Evolutionary conservation across 2,797 vertebrate genomes (phyloP).

Genomic region (Geotria australis): DNA sequence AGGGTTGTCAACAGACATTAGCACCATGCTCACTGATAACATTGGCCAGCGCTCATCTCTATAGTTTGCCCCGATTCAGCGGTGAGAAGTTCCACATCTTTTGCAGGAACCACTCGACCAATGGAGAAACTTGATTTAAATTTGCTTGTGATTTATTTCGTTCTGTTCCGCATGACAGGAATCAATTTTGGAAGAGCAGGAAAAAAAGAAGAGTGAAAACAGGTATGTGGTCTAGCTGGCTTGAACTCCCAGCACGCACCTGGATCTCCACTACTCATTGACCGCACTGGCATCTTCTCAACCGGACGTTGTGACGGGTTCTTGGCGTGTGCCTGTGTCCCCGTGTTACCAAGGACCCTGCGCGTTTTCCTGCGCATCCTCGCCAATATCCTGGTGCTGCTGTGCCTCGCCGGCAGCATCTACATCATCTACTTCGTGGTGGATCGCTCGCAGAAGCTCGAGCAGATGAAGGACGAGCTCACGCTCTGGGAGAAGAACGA

Average conservation of each 20-base stretch:
- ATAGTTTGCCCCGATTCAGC: no score
- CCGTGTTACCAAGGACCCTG: conserved; percentile 26
- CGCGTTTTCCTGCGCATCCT: conserved; percentile 56
- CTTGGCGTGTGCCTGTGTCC: not conserved
- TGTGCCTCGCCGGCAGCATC: conserved; percentile 77
- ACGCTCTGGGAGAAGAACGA: conserved; percentile 96
- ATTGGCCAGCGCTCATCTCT: no score
- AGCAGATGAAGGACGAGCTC: conserved; percentile 45
- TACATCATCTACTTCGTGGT: conserved; percentile 98
- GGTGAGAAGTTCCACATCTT: not conserved
- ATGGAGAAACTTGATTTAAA: not conserved
- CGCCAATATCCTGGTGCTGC: conserved; percentile 70
- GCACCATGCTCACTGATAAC: no score
- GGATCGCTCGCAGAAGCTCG: conserved; percentile 70
- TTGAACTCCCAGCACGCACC: conserved; percentile 4
- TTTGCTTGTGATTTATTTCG: no score
- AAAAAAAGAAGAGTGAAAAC: conserved; percentile 76
- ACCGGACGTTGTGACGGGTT: not conserved
- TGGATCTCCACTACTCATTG: conserved; percentile 1
- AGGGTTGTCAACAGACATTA: not conserved
- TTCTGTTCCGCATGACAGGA: conserved; percentile 25
- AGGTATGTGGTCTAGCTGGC: conserved; percentile 28
- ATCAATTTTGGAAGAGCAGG: conserved; percentile 76
- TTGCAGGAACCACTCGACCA: no score
- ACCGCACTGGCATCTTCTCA: conserved; percentile 2